These are phyloP conservation scores for Lacerta agilis DNA, from an alignment of 2,797 vertebrate genomes.

Conservation along the genomic window DNA sequence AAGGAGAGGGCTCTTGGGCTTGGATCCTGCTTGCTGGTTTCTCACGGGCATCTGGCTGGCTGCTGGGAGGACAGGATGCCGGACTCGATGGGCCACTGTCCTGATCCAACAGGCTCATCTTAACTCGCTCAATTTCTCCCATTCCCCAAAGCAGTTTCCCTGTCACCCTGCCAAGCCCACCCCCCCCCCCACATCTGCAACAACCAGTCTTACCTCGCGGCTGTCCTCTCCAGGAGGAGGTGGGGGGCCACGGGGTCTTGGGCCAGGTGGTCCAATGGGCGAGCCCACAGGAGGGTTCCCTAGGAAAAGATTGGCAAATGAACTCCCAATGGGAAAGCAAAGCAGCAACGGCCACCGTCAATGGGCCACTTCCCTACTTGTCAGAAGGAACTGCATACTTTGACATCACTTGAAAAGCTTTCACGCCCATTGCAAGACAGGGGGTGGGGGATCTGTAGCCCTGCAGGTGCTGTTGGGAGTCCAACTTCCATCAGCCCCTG, in stretches of 20 bases:
- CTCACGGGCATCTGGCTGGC: no score
- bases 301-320: neutral
- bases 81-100: no score
- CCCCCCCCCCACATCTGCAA: neutral
- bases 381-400: neutral
- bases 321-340: neutral
- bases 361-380: no score
- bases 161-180: no score
- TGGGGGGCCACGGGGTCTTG: constrained; percentile 76
- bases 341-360: neutral
- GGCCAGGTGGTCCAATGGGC: constrained; percentile 75
- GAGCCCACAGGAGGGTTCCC: constrained; percentile 76
- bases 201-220: constrained; percentile 83
- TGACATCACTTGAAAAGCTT: neutral
- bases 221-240: constrained; percentile 89
- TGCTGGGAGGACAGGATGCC: no score
- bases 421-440: neutral
- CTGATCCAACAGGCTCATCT: no score
- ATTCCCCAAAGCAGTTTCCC: neutral
- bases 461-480: no score
- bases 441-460: no score
- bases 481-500: no score
- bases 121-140: no score
- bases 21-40: no score
- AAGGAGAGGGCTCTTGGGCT: no score